Conservation (phyloP, 2,797 vertebrate species). For the Falco rusticolus region DNA sequence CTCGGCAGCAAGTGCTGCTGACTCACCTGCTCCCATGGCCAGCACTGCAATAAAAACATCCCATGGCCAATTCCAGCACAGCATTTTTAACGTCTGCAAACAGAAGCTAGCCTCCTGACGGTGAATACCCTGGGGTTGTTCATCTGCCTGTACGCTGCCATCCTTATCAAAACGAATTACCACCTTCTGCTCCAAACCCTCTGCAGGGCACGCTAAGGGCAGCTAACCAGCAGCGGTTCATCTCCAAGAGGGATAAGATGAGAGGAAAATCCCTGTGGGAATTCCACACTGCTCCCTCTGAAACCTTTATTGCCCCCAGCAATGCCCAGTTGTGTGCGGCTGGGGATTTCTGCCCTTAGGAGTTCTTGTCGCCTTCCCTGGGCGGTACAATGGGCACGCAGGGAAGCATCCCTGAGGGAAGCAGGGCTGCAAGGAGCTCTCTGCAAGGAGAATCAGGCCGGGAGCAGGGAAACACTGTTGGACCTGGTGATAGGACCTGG, state of each 20-base stretch:
- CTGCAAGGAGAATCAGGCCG: neutral
- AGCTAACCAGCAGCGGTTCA: neutral
- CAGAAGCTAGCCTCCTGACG: neutral
- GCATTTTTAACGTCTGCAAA: neutral
- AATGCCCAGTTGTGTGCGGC: accelerated
- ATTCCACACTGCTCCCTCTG: neutral
- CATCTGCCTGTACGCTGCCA: accelerated
- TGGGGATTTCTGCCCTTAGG: neutral
- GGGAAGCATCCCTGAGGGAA: neutral
- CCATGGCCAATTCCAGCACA: neutral
- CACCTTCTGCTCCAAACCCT: neutral
- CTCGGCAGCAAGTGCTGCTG: neutral
- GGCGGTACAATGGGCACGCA: neutral
- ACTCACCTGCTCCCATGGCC: neutral
- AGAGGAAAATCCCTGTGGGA: neutral
- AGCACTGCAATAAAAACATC: neutral
- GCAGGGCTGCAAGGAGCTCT: neutral
- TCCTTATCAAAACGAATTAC: accelerated
- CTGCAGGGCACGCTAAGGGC: accelerated
- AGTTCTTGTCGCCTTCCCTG: neutral
- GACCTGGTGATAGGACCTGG: neutral
- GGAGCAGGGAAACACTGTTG: neutral
- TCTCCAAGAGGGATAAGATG: neutral
- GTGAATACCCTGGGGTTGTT: neutral
- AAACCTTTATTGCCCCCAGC: neutral